A percentile compares a stretch with the other conserved stretches of the same genome.
Evolutionary conservation across 2,797 vertebrate genomes (phyloP).

Genomic region (Selene dorsalis): DNA sequence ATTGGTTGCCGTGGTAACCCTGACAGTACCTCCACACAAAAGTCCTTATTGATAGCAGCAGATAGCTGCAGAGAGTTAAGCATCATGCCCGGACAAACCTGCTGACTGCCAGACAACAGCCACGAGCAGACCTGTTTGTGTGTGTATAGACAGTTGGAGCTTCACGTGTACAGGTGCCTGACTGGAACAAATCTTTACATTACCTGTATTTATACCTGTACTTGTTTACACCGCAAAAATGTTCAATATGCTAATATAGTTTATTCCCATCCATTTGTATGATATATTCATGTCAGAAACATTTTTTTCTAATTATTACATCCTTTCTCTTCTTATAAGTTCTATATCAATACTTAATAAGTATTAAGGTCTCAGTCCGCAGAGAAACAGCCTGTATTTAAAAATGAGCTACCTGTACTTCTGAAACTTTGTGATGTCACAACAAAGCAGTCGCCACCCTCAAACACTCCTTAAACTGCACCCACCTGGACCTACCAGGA

Average conservation of each 20-base stretch:
- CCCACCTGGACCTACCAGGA: too few relatives aligned
- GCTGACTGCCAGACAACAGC: constrained; percentile 25
- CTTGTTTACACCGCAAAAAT: background rate
- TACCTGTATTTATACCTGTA: too few relatives aligned
- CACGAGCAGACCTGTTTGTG: background rate
- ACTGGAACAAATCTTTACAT: constrained; percentile 20
- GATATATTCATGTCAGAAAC: constrained; percentile 1
- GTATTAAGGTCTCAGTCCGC: too few relatives aligned
- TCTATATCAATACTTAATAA: too few relatives aligned
- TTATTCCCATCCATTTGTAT: background rate
- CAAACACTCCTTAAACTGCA: too few relatives aligned
- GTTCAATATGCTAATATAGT: background rate
- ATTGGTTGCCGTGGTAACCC: constrained; percentile 68
- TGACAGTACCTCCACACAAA: constrained; percentile 67
- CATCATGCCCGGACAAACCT: constrained; percentile 26
- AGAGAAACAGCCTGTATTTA: too few relatives aligned
- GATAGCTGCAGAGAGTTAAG: constrained; percentile 65
- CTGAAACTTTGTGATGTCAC: too few relatives aligned
- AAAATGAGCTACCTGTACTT: too few relatives aligned
- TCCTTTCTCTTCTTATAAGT: background rate
- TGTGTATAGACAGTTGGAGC: background rate
- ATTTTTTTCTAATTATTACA: background rate
- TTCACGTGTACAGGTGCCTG: constrained; percentile 18
- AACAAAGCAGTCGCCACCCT: too few relatives aligned
- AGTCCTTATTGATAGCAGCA: constrained; percentile 70